phyloP scores from a whole-genome alignment of 2,888 invertebrate genomes.

The Callosobruchus maculatus region DNA sequence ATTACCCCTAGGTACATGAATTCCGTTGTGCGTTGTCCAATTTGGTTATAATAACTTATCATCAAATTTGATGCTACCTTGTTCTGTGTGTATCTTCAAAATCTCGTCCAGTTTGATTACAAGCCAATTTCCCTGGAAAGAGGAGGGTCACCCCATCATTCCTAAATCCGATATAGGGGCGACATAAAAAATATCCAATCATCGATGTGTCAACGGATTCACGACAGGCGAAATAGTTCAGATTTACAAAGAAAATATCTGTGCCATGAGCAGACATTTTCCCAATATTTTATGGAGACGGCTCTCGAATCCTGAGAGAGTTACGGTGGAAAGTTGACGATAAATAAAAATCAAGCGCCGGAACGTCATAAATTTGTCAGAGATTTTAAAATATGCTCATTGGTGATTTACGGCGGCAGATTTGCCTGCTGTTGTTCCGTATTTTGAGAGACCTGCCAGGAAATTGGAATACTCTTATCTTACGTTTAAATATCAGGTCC shows the following conservation, averaged over 20 bases:
- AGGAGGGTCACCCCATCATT: neutral
- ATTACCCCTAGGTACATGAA: no score
- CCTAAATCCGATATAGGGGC: neutral
- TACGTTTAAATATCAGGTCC: neutral
- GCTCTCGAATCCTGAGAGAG: neutral
- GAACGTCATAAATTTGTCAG: constrained; percentile 3
- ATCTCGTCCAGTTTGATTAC: neutral
- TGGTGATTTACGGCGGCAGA: neutral
- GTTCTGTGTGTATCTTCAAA: no score
- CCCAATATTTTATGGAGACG: neutral
- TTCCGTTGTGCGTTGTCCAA: no score
- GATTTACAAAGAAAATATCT: neutral
- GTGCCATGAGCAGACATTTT: neutral
- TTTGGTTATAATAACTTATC: no score
- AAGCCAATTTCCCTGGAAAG: neutral
- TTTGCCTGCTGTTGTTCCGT: neutral
- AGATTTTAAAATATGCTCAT: neutral
- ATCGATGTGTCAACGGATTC: neutral
- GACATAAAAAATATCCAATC: neutral
- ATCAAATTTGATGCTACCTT: no score
- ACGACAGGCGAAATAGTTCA: neutral
- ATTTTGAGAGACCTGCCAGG: neutral
- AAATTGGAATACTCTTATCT: neutral
- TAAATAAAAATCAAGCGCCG: constrained; percentile 2
- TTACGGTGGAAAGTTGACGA: neutral